A percentile compares a stretch with the other conserved stretches of the same genome.
These are phyloP conservation scores for mouse (Mus musculus) DNA, from an alignment of 2,113 vertebrate species.

Conservation along the genomic window DNA sequence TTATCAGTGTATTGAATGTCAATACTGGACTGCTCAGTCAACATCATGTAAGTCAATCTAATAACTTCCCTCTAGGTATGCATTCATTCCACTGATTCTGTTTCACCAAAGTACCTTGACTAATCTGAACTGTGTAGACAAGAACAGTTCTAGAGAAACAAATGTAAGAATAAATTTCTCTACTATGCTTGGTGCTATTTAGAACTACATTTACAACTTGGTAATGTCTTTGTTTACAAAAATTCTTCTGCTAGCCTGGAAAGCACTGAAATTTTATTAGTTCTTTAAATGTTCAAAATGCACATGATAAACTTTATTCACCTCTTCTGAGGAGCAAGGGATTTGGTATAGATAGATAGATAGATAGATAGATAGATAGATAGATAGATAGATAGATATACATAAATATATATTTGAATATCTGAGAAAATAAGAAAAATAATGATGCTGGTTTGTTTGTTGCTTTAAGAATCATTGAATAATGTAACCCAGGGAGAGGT, in stretches of 20 bases:
- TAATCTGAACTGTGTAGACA: not conserved
- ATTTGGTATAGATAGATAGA: no score
- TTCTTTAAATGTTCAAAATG: no score
- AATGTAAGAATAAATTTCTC: not conserved
- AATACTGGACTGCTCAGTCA: not conserved
- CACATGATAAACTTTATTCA: not conserved
- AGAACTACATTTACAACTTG: not conserved
- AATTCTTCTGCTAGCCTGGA: no score
- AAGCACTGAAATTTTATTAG: no score
- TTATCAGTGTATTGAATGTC: not conserved
- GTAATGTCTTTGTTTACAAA: not conserved
- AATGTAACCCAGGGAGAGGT: not conserved
- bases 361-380: no score
- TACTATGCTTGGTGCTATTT: not conserved
- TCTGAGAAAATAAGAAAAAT: not conserved
- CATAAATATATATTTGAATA: not conserved
- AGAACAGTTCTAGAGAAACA: not conserved
- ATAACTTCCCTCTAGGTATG: not conserved
- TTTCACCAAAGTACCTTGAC: not conserved
- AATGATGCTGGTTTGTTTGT: not conserved
- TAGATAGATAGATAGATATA: no score
- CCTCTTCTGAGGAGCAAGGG: not conserved
- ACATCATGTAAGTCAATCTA: not conserved
- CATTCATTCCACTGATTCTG: not conserved
- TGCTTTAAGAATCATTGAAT: not conserved